Evolutionary conservation across 2,797 vertebrate species (phyloP), one percentile per base, ranked within the genome.

Genomic region (Sciaenops ocellatus): DNA sequence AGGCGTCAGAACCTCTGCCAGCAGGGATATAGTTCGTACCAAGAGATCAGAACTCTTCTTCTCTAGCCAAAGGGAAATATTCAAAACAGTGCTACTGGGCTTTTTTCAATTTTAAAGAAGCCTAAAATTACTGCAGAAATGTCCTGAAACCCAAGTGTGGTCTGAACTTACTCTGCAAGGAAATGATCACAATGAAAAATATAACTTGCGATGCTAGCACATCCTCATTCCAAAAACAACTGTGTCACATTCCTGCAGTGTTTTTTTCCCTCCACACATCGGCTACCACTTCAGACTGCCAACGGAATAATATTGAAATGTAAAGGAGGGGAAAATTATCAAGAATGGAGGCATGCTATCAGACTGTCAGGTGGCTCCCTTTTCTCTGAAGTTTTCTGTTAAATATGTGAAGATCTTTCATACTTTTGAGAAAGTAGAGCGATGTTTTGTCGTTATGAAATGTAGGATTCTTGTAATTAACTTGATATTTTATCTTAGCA

Each of bases 1-100:
- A 91, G 78, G 84, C 87, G 62, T 90, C 90, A 93, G 90, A 93
- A 89, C 85, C 90, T 87, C 72, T 90, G 89, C 87, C 87, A 92
- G 90, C 78, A 90, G 88, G 88, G 87, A 90, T 83, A 90, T 18
- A 80, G 67, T 80, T 85, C 38, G 81, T 78, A 92, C 87, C 88
- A 84, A 80, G 87, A 90, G 87, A 93, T 91, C 90, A 88, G 78
- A 90, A 86, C 77, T 85, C 62, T 78, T 85, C 83, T 90, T 84
- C 80, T 87, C 72, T 89, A 68, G 87, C 87, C 85, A 92, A 89
- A 92, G 85, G 91, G 91, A 91, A 89, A 90, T 84, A 90, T 89
- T 92, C 80, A 91, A 92, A 92, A 90, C 79, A 90, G 71, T 70
- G 84, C 85, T 79, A 87, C 80, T 87, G 87, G 85, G 89, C 61